Evolutionary conservation across 2,888 invertebrate genomes (phyloP), one percentile per base, ranked within the genome.

Genomic region (Ferrisia virgata): DNA sequence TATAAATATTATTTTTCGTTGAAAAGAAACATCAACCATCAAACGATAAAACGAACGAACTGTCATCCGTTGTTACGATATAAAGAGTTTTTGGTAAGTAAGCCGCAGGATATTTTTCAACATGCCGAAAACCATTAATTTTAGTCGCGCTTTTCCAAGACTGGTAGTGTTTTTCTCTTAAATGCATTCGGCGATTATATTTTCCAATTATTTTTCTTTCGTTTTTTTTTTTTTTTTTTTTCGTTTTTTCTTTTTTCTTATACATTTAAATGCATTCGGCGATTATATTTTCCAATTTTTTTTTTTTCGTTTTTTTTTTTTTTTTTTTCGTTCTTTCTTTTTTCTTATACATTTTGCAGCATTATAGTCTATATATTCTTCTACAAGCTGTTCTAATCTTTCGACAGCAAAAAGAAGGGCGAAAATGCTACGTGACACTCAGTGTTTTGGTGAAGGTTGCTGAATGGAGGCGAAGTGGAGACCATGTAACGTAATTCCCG

Each of bases 361-460:
- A 40, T 40, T 40, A 40, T 5, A 18, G n/a, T 53, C 4, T 53
- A 64, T 64, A 64, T 64, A n/a, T n/a, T n/a, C n/a, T 64, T 64
- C 28, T 64, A 64, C 58, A 64, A 64, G 58, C 58, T 64, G 58
- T 64, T 64, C 58, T 64, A 64, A 64, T 64, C 58, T 64, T 72
- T 72, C n/a, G 72, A 25, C n/a, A 18, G 33, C n/a, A 31, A 13
- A 31, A 28, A 64, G 28, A n/a, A 72, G 33, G 33, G 72, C 3
- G n/a, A n/a, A 72, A 72, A 72, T 72, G 72, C 72, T 72, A 72
- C 72, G 72, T 72, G 72, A 72, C 72, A 72, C 33, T 72, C 22
- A 11, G 15, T 33, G 33, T 18, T 72, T 36, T 13, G 69, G 28
- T 2, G 11, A 72, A 64, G 64, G 53, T 53, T 53, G 18, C 18